Evolutionary conservation across 2,888 invertebrate species (phyloP), one percentile per base, ranked within the genome.

Genomic region (Lordiphosa andalusiaca): DNA sequence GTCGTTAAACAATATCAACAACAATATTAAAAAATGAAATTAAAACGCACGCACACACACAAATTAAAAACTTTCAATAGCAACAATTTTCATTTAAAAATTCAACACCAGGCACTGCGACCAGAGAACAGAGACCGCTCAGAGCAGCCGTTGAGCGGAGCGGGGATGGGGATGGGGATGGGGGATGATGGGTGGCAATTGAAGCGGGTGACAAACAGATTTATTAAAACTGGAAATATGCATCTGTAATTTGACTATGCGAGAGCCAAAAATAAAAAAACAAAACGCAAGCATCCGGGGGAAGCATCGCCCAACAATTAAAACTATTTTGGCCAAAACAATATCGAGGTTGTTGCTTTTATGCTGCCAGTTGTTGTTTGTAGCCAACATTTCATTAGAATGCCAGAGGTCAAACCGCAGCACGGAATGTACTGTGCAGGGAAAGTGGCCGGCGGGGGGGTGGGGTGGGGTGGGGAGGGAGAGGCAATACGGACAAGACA

Each of bases 51-150:
- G 53, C 71, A 66, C 57, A 56, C 57, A 56, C 69, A 71, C 56
- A 81, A 85, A 85, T 81, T 81, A 85, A 84, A 85, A 78, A 81
- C 77, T 85, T 81, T 85, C 85, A 81, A 85, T 81, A 77, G 85
- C 81, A 75, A 85, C 80, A 76, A 84, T 80, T 85, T 85, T 84
- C 73, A 84, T 80, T 85, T 84, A 71, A 85, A 80, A 80, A 85
- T 80, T 85, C 82, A 80, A 71, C 81, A 70, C 85, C 85, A 78
- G 46, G 75, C 67, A 33, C 73, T 52, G 80, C 65, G 73, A 65
- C 67, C 67, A 50, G 52, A 53, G 42, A 36, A 35, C 39, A 35
- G 23, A 12, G 3, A 19, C 19, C 52, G 56, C 40, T 36, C 57
- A 12, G n/a, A 38, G 42, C 10, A 30, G 21, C 6, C 6, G 12